These are phyloP conservation scores for Hirudo medicinalis DNA, from an alignment of 1,140 invertebrate species.

Conservation along the genomic window DNA sequence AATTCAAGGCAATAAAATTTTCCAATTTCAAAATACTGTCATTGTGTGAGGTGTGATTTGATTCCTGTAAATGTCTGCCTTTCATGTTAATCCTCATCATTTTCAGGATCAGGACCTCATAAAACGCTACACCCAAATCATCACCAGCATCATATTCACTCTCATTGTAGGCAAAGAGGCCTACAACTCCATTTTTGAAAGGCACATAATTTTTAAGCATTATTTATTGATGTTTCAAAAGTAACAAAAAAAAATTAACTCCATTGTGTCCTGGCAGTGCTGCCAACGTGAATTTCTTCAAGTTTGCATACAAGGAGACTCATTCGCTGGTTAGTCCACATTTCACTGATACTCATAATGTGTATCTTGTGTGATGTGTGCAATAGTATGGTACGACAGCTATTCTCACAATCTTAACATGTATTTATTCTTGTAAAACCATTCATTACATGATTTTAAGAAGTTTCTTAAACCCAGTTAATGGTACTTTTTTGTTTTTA, in stretches of 20 bases:
- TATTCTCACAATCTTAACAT: no score
- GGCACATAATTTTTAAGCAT: slow-evolving; percentile 6
- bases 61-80: no score
- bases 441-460: no score
- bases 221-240: not conserved
- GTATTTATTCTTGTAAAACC: no score
- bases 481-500: no score
- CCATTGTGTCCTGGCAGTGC: not conserved
- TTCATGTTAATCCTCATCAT: not conserved
- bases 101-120: slow-evolving; percentile 9
- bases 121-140: slow-evolving; percentile 3
- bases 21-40: not conserved
- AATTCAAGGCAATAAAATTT: not conserved
- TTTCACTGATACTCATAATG: not conserved
- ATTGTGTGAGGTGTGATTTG: not conserved
- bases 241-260: no score
- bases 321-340: slow-evolving; percentile 3
- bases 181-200: not conserved
- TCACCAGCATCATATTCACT: slow-evolving; percentile 1
- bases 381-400: no score
- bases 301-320: slow-evolving; percentile 7
- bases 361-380: no score
- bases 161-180: slow-evolving; percentile 5
- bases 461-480: no score
- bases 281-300: slow-evolving; percentile 12